Conservation (phyloP, 92 coral and sea anemone genomes). For the Porites lobata region DNA sequence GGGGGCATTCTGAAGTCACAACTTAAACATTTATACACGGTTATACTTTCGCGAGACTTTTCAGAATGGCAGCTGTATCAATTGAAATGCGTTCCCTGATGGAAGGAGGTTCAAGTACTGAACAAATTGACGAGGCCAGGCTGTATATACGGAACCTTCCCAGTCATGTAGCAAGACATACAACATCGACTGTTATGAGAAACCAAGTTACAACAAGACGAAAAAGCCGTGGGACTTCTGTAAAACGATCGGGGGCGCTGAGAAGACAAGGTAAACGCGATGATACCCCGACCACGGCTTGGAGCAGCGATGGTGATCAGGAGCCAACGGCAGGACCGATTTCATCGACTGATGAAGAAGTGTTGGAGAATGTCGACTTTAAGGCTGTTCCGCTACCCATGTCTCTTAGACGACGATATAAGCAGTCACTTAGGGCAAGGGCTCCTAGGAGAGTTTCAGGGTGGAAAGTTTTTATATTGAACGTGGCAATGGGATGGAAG, state of each 20-base stretch:
- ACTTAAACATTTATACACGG: not conserved
- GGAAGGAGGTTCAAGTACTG: not conserved
- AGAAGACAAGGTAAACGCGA: not conserved
- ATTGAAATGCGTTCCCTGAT: conserved; percentile 34
- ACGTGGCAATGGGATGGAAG: conserved; percentile 69
- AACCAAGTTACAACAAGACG: conserved; percentile 26
- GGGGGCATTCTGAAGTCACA: not conserved
- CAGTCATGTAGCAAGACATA: conserved; percentile 80
- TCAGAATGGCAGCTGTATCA: conserved; percentile 23
- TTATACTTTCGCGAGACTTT: too few species aligned
- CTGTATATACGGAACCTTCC: conserved; percentile 67
- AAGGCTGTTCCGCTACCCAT: conserved; percentile 88
- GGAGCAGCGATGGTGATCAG: not conserved
- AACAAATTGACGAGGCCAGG: not conserved
- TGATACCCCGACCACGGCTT: not conserved
- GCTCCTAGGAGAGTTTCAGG: conserved; percentile 56
- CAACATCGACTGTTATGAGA: conserved; percentile 48
- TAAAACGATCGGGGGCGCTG: conserved; percentile 39
- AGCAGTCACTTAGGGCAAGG: conserved; percentile 62
- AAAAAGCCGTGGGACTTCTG: conserved; percentile 27
- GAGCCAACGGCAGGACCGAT: conserved; percentile 25
- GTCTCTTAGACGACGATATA: conserved; percentile 75
- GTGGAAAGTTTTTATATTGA: conserved; percentile 65
- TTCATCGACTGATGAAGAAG: conserved; percentile 26
- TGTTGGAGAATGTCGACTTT: conserved; percentile 73